Evolutionary conservation across 2,797 vertebrate genomes (phyloP), one percentile per base, ranked within the genome.

Genomic region (Pangasius larnaudii): DNA sequence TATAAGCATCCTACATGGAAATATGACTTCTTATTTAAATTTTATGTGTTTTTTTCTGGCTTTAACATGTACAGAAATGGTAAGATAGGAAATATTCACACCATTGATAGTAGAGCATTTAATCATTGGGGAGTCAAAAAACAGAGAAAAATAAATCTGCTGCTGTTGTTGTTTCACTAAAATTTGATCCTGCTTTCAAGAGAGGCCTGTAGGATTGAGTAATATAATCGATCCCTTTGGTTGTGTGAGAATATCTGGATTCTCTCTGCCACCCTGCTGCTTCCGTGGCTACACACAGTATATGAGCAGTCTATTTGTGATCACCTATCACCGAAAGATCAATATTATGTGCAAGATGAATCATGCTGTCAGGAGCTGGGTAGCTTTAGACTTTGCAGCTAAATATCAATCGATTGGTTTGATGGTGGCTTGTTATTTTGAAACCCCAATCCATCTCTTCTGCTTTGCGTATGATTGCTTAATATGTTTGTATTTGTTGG

Each of bases 291-390:
- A 88, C 82, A 74, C 81, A 53, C 83, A 49, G 77, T 89, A 71
- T 84, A 81, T 85, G 84, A 87, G 85, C 83, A 85, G 83, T 53
- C 46, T 59, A 69, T 61, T 69, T 53, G 49, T 82, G 71, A 89
- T 89, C 65, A 83, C 72, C 78, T 74, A 86, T 87, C 89, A 88
- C 79, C 16, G 49, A 74, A 88, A 74, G 89, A 86, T 86, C 67
- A 74, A 88, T 90, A 88, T 42, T 87, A 87, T 58, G 61, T 88
- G 84, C 59, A 65, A 86, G 69, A 89, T 74, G 56, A 39, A 36
- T 71, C 36, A 1, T 36, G 14, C 84, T 81, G 53, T 71, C 7
- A 77, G 42, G 33, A 65, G 51, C 61, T 83, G 80, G 7, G 75
- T 74, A 11, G 1, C 39, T 74, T 46, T 7, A 22, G 2, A 74